These are phyloP conservation scores for Hemiprocne comata DNA, from an alignment of 2,113 vertebrate genomes.

Conservation along the genomic window DNA sequence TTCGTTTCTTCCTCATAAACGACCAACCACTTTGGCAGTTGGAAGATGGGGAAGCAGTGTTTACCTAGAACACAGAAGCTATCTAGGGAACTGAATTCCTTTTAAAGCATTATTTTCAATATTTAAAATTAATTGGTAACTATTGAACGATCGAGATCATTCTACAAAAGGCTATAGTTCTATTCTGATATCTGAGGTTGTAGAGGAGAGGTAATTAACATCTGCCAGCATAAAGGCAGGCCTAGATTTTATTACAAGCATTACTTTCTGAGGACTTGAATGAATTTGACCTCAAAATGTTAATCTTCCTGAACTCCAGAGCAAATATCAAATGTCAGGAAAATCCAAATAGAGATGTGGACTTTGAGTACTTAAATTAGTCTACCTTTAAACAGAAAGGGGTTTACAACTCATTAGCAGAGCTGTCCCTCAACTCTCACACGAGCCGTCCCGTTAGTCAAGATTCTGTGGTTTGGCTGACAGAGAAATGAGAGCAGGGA, in stretches of 20 bases:
- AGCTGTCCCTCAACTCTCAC: background rate
- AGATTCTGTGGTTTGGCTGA: background rate
- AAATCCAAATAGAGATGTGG: slow-evolving; percentile 50
- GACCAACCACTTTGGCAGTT: background rate
- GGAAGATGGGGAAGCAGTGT: background rate
- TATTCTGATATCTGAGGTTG: background rate
- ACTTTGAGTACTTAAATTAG: slow-evolving; percentile 54
- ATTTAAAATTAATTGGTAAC: background rate
- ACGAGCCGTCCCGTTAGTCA: background rate
- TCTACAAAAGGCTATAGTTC: background rate
- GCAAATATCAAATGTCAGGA: slow-evolving; percentile 59
- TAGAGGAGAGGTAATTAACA: slow-evolving; percentile 19
- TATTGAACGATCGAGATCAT: background rate
- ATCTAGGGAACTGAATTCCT: background rate
- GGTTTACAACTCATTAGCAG: slow-evolving; percentile 22
- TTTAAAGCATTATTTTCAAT: background rate
- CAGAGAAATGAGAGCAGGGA: background rate
- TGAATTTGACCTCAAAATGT: slow-evolving; percentile 45
- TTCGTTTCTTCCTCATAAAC: background rate
- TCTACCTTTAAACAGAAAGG: slow-evolving; percentile 43
- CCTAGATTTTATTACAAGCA: slow-evolving; percentile 28
- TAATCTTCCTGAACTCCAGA: slow-evolving; percentile 56
- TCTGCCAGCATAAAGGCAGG: background rate
- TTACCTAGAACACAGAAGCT: background rate
- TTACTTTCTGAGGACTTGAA: slow-evolving; percentile 39